phyloP scores from a whole-genome alignment of 2,113 vertebrate genomes.

The Sterrhoptilus dennistouni region DNA sequence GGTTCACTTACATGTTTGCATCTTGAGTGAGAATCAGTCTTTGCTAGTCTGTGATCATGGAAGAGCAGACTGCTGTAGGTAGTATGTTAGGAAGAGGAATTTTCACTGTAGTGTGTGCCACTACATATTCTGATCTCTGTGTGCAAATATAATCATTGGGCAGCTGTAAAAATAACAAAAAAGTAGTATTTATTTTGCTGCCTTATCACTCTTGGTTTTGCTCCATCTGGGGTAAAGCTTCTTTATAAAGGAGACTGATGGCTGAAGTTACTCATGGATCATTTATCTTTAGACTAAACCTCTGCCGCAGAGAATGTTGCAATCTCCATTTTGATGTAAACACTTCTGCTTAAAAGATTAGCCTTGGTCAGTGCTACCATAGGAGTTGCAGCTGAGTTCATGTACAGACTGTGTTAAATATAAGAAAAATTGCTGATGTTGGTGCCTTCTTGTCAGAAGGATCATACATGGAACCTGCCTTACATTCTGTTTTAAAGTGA shows the following conservation, averaged over 20 bases:
- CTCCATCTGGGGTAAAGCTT: background rate
- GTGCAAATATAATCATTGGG: background rate
- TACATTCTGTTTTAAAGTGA: background rate
- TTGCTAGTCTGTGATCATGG: background rate
- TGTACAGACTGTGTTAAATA: background rate
- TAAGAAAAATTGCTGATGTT: background rate
- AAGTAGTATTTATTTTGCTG: background rate
- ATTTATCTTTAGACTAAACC: background rate
- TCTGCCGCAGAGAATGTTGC: background rate
- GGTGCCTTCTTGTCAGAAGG: background rate
- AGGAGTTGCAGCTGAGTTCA: background rate
- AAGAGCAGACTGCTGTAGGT: background rate
- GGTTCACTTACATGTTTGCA: background rate
- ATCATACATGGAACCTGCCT: background rate
- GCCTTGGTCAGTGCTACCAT: background rate
- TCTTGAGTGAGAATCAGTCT: background rate
- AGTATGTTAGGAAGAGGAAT: background rate
- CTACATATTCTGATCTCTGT: background rate
- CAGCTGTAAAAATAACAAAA: background rate
- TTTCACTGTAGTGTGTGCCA: background rate
- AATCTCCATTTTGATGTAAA: background rate
- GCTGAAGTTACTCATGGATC: background rate
- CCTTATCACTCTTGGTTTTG: background rate
- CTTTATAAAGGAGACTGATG: background rate
- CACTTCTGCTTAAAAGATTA: background rate